A percentile compares a stretch with the other conserved stretches of the same genome.
These are phyloP conservation scores for Atethmia centrago DNA, from an alignment of 2,888 invertebrate genomes.

Conservation along the genomic window DNA sequence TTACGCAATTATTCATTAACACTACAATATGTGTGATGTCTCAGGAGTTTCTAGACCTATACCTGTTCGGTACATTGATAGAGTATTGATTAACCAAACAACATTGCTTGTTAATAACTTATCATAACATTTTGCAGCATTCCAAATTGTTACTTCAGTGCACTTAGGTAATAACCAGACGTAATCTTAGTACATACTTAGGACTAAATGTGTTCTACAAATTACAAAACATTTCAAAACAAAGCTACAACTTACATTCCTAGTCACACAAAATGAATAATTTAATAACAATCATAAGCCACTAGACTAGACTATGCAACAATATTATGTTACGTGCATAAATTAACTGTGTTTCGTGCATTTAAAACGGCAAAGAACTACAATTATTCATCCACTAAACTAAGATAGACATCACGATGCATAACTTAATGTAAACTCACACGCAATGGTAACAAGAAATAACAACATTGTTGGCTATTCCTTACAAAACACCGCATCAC, in stretches of 20 bases:
- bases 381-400: slow-evolving; percentile 28
- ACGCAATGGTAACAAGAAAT: slow-evolving; percentile 45
- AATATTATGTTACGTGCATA: not conserved
- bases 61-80: not conserved
- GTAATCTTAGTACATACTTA: not conserved
- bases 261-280: no score
- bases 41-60: slow-evolving; percentile 26
- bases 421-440: slow-evolving; percentile 30
- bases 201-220: not conserved
- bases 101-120: slow-evolving; percentile 2
- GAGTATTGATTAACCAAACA: slow-evolving; percentile 14
- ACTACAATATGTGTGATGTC: slow-evolving; percentile 26
- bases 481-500: slow-evolving; percentile 37
- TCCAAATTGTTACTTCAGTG: not conserved
- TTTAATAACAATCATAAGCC: slow-evolving; percentile 1
- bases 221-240: not conserved
- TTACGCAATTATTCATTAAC: slow-evolving; percentile 65
- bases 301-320: slow-evolving; percentile 13
- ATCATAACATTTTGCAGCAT: not conserved
- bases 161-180: not conserved
- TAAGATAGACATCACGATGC: slow-evolving; percentile 12
- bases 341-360: slow-evolving; percentile 9
- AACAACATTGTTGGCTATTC: slow-evolving; percentile 32
- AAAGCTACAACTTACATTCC: not conserved
- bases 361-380: slow-evolving; percentile 1